phyloP scores from a whole-genome alignment of 2,797 vertebrate genomes.

The Lycodopsis pacificus region DNA sequence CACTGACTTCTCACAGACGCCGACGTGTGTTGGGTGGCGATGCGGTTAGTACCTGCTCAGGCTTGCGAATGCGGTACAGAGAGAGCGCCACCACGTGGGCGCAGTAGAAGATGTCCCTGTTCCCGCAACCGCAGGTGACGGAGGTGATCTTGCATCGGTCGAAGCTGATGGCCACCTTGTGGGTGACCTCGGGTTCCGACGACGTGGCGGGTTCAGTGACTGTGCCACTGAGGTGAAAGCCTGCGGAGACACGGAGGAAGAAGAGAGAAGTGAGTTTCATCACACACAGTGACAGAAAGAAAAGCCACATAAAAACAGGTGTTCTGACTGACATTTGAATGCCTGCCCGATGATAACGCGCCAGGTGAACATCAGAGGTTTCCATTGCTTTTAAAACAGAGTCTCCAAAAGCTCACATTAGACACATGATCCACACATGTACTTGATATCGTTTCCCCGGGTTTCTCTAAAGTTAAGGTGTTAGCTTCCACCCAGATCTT shows the following conservation, averaged over 20 bases:
- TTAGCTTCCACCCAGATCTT: neutral
- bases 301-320: neutral
- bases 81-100: conserved; percentile 98
- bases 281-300: neutral
- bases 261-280: conserved; percentile 7
- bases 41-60: conserved; percentile 90
- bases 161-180: conserved; percentile 99
- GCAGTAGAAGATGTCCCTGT: conserved; percentile 99
- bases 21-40: neutral
- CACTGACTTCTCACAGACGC: too few relatives aligned
- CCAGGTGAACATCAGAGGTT: neutral
- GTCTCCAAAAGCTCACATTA: neutral
- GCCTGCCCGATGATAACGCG: neutral
- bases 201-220: conserved; percentile 92
- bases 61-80: conserved; percentile 97
- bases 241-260: conserved; percentile 75
- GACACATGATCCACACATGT: neutral
- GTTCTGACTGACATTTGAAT: neutral
- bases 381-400: neutral
- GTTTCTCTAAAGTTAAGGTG: neutral
- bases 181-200: conserved; percentile 93
- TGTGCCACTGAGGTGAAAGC: conserved; percentile 98
- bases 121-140: conserved; percentile 97
- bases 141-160: conserved; percentile 99
- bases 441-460: neutral